A percentile compares a stretch with the other conserved stretches of the same genome.
phyloP scores from a whole-genome alignment of 2,113 vertebrate species.

The Piliocolobus tephrosceles region DNA sequence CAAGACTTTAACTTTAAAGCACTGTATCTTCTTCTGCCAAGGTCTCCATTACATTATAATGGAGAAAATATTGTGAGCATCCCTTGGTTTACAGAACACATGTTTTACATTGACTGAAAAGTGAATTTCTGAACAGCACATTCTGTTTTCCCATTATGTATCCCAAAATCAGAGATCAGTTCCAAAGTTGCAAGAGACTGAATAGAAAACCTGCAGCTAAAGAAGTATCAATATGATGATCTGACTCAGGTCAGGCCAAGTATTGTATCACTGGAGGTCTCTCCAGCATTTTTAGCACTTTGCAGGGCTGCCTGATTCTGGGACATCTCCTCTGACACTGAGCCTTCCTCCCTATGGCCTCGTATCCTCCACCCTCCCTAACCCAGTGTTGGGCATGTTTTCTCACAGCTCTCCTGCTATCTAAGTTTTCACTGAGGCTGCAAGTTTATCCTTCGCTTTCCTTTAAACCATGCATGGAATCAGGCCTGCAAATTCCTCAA shows the following conservation, averaged over 20 bases:
- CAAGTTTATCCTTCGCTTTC: not conserved
- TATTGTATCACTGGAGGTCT: accelerated
- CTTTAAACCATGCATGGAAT: not conserved
- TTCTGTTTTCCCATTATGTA: conserved; percentile 46
- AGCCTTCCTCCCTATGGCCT: not conserved
- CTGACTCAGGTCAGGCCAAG: not conserved
- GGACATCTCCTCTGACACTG: accelerated
- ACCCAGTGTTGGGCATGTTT: no score
- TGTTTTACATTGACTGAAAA: conserved; percentile 57
- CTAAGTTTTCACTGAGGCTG: not conserved
- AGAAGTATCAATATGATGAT: not conserved
- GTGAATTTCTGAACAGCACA: not conserved
- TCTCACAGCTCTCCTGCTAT: not conserved
- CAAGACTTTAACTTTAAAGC: not conserved
- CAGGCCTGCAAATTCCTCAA: not conserved
- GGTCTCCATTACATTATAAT: not conserved
- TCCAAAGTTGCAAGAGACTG: not conserved
- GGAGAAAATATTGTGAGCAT: not conserved
- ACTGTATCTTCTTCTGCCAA: not conserved
- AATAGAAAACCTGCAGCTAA: not conserved
- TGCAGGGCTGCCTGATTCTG: no score
- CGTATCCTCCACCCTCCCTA: accelerated
- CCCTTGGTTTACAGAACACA: not conserved
- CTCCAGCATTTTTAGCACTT: not conserved
- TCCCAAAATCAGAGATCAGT: not conserved